phyloP scores from a whole-genome alignment of 2,888 invertebrate genomes.

The Drosophila fungiperda region DNA sequence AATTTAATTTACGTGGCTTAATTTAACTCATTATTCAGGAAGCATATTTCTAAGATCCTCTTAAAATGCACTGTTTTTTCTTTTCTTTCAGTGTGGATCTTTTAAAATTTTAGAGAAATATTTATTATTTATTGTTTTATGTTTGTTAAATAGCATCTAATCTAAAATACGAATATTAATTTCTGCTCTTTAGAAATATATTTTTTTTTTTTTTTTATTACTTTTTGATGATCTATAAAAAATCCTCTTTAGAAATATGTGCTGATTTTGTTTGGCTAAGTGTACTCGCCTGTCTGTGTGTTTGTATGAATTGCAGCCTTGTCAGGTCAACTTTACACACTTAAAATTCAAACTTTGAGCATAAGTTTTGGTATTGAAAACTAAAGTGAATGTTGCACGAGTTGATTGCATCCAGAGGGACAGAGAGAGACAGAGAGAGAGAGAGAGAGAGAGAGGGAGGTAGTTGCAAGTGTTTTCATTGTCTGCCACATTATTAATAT shows the following conservation, averaged over 20 bases:
- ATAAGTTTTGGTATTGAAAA: slow-evolving; percentile 59
- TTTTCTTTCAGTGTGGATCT: too few relatives aligned
- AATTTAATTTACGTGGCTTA: not conserved
- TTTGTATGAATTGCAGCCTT: not conserved
- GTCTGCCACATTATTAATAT: slow-evolving; percentile 37
- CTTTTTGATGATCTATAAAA: too few relatives aligned
- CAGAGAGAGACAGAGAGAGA: not conserved
- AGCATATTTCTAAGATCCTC: too few relatives aligned
- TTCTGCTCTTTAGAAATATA: not conserved
- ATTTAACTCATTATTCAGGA: not conserved
- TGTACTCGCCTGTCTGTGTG: not conserved
- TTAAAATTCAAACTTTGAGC: slow-evolving; percentile 46
- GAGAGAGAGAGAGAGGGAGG: too few relatives aligned
- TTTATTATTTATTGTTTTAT: not conserved
- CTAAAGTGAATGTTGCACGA: slow-evolving; percentile 44
- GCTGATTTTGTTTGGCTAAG: not conserved
- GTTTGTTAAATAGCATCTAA: not conserved
- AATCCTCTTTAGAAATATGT: not conserved
- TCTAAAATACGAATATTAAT: not conserved
- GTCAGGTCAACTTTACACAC: slow-evolving; percentile 49
- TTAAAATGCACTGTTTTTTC: too few relatives aligned
- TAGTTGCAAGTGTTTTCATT: slow-evolving; percentile 1
- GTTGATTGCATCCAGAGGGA: not conserved
- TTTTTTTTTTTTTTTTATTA: not conserved
- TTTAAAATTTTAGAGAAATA: too few relatives aligned